Base-by-base conservation (phyloP, 1,140 invertebrate genomes). In the Nylanderia fulva region DNA sequence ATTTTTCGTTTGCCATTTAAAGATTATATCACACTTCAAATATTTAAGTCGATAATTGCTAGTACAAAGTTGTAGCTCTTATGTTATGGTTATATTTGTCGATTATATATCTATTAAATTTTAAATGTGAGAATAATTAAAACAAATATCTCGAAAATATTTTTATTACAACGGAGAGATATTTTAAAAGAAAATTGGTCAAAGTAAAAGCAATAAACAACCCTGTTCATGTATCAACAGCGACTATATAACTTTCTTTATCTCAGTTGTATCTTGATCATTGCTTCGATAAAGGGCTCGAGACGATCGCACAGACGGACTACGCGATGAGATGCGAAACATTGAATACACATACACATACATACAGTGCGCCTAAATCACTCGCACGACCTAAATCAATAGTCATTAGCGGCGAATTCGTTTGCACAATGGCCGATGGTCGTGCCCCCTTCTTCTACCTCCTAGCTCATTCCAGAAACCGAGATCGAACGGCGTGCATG, bases 311-410 rank as follows among this genome's bases (percentile, higher is more conserved):
- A 54, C 9, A 63, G 54, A 74, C 24, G 27, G 18, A 52, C 42
- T 39, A 21, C 33, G 39, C 60, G 39, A 87, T 72, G 39, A 80
- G 72, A 89, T 84, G 84, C 84, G 52, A 89, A 89, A 86, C 21
- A 61, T 64, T 89, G n/a, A 86, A 88, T 84, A 89, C 84, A 88
- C 72, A 88, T 66, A 82, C 21, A 48, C 15, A 18, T 18, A 18
- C 15, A 33, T 33, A 33, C 13, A 27, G 24, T 45, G 13, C 33
- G 66, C 13, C 66, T 72, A 72, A 80, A 80, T 80, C 52, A 71
- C 54, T 66, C 69, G 27, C 58, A 76, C 83, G 45, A 68, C 85
- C 85, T 91, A 90, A 91, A 87, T 88, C 90, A 91, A 91, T 88
- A 91, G 45, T 77, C 60, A 90, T 86, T 58, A 79, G 84, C 56